Evolutionary conservation across 2,113 vertebrate genomes (phyloP), one percentile per base, ranked within the genome.

Genomic region (Hippoglossus stenolepis): DNA sequence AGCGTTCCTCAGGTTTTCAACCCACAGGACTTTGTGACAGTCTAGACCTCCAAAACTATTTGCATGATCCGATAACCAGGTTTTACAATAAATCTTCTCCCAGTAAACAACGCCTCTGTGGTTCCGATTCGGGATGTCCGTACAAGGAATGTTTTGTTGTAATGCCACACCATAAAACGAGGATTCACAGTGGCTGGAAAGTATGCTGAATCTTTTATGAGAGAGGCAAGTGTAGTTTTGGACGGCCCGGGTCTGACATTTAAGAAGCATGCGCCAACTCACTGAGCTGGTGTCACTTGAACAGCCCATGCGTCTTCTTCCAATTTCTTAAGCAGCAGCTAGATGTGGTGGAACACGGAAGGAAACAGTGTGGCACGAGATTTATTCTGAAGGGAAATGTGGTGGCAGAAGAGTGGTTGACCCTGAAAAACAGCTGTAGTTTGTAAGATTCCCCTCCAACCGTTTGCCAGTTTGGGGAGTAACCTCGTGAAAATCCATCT

Each of bases 61-160:
- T 77, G 57, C 51, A 11, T 74, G 75, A 85, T 82, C 70, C 62
- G 73, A 83, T 74, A 81, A 59, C 60, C 0, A 0, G 70, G 65
- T 70, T 70, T 58, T 58, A 65, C 49, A 60, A 70, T 38, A 8
- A 40, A 58, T 71, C 65, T 18, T 51, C 8, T n/a, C 49, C 57
- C 79, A 9, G 86, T 83, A 87, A 90, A 94, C 87, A 93, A 82
- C 62, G 26, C 61, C 5, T 61, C 70, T 53, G 64, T 80, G 73
- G 72, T 79, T 87, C 77, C 60, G 59, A 49, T 65, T 83, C 26
- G 14, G n/a, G 62, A 72, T 70, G 64, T n/a, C 82, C 73, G 13
- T 80, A 93, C 86, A 93, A 86, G 85, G 85, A 89, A 38, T 1
- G 18, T 70, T 83, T 77, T 85, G 82, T 91, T 76, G 69, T 63